Evolutionary conservation across 2,113 vertebrate genomes (phyloP), one percentile per base, ranked within the genome.

Genomic region (Callospermophilus lateralis): DNA sequence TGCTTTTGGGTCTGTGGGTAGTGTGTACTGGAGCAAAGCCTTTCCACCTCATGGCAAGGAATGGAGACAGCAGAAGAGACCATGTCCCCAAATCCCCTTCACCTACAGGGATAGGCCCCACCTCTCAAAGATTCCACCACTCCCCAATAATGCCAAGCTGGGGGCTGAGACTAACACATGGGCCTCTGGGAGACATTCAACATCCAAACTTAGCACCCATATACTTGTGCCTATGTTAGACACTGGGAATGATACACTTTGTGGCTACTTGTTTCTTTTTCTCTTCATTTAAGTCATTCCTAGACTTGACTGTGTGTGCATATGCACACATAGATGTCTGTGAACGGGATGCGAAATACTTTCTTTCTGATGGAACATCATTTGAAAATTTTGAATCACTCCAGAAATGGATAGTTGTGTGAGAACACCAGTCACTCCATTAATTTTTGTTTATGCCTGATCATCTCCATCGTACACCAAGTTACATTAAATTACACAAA

Each of bases 231-330:
- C 79, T 85, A 4, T 45, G 42, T 28, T 65, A 65, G 79, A 45
- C 2, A 42, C 63, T 42, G 12, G 20, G 28, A 78, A 63, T 68
- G 68, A 77, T 34, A 63, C 9, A 58, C 4, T 37, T 61, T 26
- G 84, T 10, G 30, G n/a, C 24, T 32, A 70, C 83, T 77, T 8
- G 4, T 77, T 84, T 53, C 34, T 85, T 61, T 81, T 10, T 42
- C 26, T 87, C 20, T 13, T 86, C 73, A 26, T 39, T 91, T 90
- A 76, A 63, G 67, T 90, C 26, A 80, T 95, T 84, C 24, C 95
- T 90, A 55, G 88, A 88, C 28, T 65, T 77, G 8, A 48, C 28
- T 19, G 13, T 81, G 68, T n/a, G 51, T 87, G 37, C 15, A 30
- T 70, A 22, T 32, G 26, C 77, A 26, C 19, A 4, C 45, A 39